Evolutionary conservation across 2,113 vertebrate genomes (phyloP).

Genomic region (Tychaedon coryphoeus): DNA sequence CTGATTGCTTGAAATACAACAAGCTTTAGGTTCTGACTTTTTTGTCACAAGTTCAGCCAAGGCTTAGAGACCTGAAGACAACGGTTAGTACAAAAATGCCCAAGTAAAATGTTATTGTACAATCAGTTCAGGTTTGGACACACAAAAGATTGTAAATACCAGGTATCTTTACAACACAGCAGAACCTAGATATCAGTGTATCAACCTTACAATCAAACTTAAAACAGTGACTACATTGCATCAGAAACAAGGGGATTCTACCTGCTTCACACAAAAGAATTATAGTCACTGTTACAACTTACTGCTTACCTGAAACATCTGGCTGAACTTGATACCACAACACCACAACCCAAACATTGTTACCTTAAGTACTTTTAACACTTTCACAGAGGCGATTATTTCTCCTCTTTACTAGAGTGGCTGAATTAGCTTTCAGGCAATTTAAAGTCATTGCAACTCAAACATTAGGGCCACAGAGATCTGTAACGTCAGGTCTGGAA

Average conservation of each 20-base stretch:
- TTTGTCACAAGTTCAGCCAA: background rate
- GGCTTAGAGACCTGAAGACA: background rate
- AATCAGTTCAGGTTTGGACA: background rate
- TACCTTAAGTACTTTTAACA: background rate
- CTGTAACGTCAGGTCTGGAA: background rate
- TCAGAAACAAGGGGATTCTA: background rate
- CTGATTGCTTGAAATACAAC: background rate
- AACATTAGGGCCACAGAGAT: background rate
- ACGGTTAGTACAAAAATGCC: background rate
- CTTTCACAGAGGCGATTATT: background rate
- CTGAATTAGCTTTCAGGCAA: background rate
- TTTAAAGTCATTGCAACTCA: background rate
- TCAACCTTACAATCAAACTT: background rate
- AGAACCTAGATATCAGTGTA: background rate
- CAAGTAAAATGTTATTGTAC: background rate
- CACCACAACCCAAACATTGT: background rate
- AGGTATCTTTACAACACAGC: rapidly evolving
- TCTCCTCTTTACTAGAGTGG: background rate
- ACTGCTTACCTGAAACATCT: background rate
- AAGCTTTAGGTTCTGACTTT: background rate
- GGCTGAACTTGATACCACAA: background rate
- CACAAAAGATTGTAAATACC: background rate
- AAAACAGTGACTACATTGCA: background rate
- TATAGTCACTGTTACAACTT: background rate
- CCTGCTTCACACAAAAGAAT: background rate